Percentiles rank a stretch among this genome's conserved stretches.
These are phyloP conservation scores for Nemotelus nigrinus DNA, from an alignment of 2,888 invertebrate genomes.

Conservation along the genomic window DNA sequence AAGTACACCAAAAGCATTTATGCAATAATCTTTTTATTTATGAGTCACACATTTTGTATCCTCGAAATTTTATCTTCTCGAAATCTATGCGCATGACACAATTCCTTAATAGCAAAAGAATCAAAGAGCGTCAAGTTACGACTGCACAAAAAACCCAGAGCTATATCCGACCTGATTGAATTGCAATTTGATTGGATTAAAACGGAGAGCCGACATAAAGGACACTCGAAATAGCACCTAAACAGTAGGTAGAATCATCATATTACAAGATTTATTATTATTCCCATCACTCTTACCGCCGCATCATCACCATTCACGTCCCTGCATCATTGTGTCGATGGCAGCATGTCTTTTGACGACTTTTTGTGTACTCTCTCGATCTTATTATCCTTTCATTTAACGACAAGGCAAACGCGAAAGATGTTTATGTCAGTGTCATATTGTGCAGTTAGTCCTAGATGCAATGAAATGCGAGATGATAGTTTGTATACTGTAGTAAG, in stretches of 20 bases:
- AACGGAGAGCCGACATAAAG: not conserved
- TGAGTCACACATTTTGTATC: too few species aligned
- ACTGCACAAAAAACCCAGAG: not conserved
- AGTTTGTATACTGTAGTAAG: conserved; percentile 47
- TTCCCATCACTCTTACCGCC: conserved; percentile 11
- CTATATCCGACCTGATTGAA: not conserved
- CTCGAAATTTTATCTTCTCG: too few species aligned
- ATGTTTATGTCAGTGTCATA: not conserved
- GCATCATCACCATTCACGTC: conserved; percentile 1
- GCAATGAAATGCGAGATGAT: conserved; percentile 53
- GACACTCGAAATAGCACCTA: conserved; percentile 5
- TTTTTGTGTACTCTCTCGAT: not conserved
- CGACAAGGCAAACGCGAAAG: not conserved
- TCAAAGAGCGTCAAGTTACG: conserved; percentile 28
- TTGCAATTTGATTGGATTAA: conserved; percentile 37
- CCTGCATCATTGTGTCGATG: not conserved
- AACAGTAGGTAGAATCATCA: conserved; percentile 10
- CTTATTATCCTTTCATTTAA: conserved; percentile 31
- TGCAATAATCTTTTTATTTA: too few species aligned
- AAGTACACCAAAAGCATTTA: too few species aligned
- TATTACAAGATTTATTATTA: conserved; percentile 38
- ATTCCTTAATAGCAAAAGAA: conserved; percentile 26
- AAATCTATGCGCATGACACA: conserved; percentile 8
- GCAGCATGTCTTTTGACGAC: conserved; percentile 18
- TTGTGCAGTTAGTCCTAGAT: conserved; percentile 11